phyloP scores from a whole-genome alignment of 2,797 vertebrate genomes.

The Parauchenoglanis ngamensis region DNA sequence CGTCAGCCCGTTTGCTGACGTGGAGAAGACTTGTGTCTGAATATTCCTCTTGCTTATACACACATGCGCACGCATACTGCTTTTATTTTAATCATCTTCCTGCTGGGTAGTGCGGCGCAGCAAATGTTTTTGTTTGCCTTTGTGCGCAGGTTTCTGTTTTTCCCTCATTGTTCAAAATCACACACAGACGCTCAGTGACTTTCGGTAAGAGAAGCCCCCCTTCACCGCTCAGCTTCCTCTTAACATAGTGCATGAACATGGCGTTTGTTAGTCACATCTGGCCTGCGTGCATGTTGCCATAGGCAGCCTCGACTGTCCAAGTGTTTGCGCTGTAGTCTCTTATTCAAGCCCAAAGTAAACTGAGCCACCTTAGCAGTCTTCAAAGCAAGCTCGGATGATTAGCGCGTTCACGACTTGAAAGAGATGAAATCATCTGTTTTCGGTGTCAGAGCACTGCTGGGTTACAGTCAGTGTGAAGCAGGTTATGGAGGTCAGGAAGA shows the following conservation, averaged over 20 bases:
- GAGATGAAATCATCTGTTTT: constrained; percentile 30
- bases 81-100: constrained; percentile 45
- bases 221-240: constrained; percentile 35
- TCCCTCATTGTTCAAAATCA: constrained; percentile 19
- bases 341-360: constrained; percentile 31
- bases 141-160: constrained; percentile 15
- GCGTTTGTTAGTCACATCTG: background rate
- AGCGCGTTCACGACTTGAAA: constrained; percentile 7
- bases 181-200: constrained; percentile 21
- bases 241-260: background rate
- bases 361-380: constrained; percentile 30
- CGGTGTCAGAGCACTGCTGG: background rate
- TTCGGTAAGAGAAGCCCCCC: constrained; percentile 54
- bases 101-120: background rate
- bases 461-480: background rate
- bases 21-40: background rate
- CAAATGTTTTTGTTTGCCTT: background rate
- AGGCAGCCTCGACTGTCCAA: constrained; percentile 3
- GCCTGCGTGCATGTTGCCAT: background rate
- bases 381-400: constrained; percentile 29
- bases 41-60: background rate
- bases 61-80: background rate
- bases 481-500: constrained; percentile 6
- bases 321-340: constrained; percentile 30
- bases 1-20: constrained; percentile 11